Evolutionary conservation across 2,113 vertebrate genomes (phyloP).

Genomic region (Campylomormyrus numenius): DNA sequence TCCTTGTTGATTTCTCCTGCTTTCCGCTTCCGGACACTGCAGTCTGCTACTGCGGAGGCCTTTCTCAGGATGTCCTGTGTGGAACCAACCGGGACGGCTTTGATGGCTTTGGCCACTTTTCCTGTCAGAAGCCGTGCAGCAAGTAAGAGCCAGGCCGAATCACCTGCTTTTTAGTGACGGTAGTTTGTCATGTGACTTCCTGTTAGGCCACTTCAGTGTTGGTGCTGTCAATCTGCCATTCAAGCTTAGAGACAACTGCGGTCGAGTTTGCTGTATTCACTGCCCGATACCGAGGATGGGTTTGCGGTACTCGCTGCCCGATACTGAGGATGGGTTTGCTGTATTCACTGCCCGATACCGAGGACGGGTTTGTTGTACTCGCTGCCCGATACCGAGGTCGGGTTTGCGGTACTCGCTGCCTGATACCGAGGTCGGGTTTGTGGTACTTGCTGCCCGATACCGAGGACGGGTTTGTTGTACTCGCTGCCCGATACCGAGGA

Average conservation of each 20-base stretch:
- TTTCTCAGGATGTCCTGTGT: slow-evolving; percentile 70
- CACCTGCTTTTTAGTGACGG: neutral
- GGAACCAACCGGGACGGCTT: slow-evolving; percentile 73
- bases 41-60: slow-evolving; percentile 82
- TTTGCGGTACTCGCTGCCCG: neutral
- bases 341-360: neutral
- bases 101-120: slow-evolving; percentile 78
- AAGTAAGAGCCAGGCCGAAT: slow-evolving; percentile 65
- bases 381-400: neutral
- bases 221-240: neutral
- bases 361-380: neutral
- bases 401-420: neutral
- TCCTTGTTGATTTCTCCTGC: neutral
- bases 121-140: slow-evolving; percentile 80
- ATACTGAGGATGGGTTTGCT: neutral
- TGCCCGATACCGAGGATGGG: neutral
- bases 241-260: neutral
- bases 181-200: neutral
- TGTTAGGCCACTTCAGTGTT: neutral
- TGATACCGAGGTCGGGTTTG: neutral
- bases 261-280: neutral
- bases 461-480: neutral
- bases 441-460: neutral
- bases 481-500: neutral
- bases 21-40: neutral